Evolutionary conservation across 2,888 invertebrate species (phyloP), one percentile per base, ranked within the genome.

Genomic region (Metalampra italica): DNA sequence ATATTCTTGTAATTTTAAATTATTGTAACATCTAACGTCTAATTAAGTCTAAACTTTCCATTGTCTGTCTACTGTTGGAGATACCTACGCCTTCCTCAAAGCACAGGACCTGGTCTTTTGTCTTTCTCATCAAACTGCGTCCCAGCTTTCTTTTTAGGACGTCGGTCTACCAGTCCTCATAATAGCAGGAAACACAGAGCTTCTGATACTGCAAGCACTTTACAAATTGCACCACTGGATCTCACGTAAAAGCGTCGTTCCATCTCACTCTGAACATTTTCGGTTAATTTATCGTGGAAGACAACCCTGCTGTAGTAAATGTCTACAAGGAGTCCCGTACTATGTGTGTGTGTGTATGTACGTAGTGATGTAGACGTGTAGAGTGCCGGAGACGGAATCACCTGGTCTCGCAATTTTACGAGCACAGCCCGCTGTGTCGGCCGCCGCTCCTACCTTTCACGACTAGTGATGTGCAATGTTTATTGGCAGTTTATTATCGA

Each of bases 391-490:
- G 80, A 75, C 82, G 73, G 82, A 78, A 85, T 86, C 87, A 87
- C 87, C 87, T 87, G 87, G 81, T 73, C 82, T 78, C 82, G 80
- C 84, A 79, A 81, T 83, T 87, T 87, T 86, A 87, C 82, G 85
- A 85, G 74, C 79, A 69, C 73, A 75, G 71, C 67, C 69, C 64
- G 68, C 64, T 65, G 67, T 63, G 72, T 34, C 59, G 60, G 67
- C 69, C 74, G 71, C 36, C 60, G 60, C 74, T 71, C 70, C 74
- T 69, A 73, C 72, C 73, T 78, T 75, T 70, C 64, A 66, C 54
- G 43, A 43, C 34, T 59, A 67, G 65, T 38, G 66, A 42, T 55
- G 71, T 22, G 56, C 43, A n/a, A n/a, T 3, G n/a, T 39, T 8
- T 22, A 12, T 15, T 32, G 30, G 30, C 30, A 36, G 29, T 13